A percentile compares a stretch with the other conserved stretches of the same genome.
Evolutionary conservation across 2,888 invertebrate genomes (phyloP).

Genomic region (Aphidoletes aphidimyza): DNA sequence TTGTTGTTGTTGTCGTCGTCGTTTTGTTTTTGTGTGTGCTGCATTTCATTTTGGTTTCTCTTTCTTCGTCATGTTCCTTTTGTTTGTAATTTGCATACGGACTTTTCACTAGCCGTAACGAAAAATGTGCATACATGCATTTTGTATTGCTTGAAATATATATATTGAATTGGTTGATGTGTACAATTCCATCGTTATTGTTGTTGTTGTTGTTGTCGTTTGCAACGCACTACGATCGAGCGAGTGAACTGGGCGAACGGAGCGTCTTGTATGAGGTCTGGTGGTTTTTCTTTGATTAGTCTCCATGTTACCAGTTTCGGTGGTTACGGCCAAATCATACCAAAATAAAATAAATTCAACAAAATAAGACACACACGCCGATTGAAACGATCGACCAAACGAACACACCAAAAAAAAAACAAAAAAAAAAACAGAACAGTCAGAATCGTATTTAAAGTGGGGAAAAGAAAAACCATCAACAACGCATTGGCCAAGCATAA

Average conservation of each 20-base stretch:
- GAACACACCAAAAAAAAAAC: no score
- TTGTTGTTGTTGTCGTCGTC: background rate
- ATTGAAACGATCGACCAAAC: no score
- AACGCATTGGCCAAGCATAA: background rate
- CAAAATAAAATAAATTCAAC: background rate
- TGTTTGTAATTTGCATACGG: slow-evolving; percentile 1
- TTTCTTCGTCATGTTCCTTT: slow-evolving; percentile 24
- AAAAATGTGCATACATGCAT: background rate
- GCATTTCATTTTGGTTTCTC: background rate
- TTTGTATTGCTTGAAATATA: background rate
- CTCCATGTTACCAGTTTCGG: background rate
- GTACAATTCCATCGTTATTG: background rate
- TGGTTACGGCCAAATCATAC: background rate
- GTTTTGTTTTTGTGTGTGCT: background rate
- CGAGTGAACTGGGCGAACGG: background rate
- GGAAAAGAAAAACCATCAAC: background rate
- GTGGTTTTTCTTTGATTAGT: background rate
- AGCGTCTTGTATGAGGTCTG: slow-evolving; percentile 4
- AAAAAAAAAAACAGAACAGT: no score
- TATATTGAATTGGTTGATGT: background rate
- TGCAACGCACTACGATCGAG: no score
- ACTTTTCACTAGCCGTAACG: slow-evolving; percentile 26
- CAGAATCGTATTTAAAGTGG: no score
- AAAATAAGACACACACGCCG: no score
- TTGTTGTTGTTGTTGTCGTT: background rate